Percentiles rank a stretch among this genome's conserved stretches.
Conservation (phyloP, 2,113 vertebrate genomes). For the Haplochromis burtoni region DNA sequence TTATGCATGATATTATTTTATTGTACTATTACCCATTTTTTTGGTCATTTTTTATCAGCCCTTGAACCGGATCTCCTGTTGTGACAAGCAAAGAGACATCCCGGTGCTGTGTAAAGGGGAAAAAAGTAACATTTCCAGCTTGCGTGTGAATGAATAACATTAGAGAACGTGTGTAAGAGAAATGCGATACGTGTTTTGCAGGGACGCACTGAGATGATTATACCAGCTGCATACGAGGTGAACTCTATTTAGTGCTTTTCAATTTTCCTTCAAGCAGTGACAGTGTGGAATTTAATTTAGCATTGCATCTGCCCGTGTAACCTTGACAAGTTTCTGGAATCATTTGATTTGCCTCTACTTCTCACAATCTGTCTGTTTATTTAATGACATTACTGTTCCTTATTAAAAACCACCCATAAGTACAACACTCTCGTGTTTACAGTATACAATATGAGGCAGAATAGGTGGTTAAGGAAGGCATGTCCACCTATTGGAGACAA, state of each 20-base stretch:
- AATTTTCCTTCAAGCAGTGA: constrained; percentile 45
- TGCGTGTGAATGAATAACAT: not conserved
- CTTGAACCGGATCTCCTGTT: not conserved
- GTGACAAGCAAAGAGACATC: not conserved
- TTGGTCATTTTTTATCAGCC: not conserved
- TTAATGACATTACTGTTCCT: constrained; percentile 56
- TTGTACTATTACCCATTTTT: not conserved
- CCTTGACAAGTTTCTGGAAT: constrained; percentile 67
- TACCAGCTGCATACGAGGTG: constrained; percentile 20
- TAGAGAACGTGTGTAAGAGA: not conserved
- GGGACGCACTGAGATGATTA: not conserved
- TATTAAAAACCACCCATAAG: constrained; percentile 9
- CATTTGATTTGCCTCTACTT: constrained; percentile 60
- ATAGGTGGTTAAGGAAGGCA: not conserved
- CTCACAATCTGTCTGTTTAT: constrained; percentile 52
- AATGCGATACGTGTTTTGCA: not conserved
- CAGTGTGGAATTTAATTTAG: constrained; percentile 64
- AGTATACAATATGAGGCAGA: not conserved
- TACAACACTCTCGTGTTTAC: not conserved
- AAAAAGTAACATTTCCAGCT: not conserved
- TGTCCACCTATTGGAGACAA: not conserved
- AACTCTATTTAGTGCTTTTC: constrained; percentile 55
- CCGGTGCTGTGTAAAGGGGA: not conserved
- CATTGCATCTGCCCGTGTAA: constrained; percentile 51
- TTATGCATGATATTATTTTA: not conserved